Evolutionary conservation across 2,888 invertebrate species (phyloP).

Genomic region (Synergus gifuensis): DNA sequence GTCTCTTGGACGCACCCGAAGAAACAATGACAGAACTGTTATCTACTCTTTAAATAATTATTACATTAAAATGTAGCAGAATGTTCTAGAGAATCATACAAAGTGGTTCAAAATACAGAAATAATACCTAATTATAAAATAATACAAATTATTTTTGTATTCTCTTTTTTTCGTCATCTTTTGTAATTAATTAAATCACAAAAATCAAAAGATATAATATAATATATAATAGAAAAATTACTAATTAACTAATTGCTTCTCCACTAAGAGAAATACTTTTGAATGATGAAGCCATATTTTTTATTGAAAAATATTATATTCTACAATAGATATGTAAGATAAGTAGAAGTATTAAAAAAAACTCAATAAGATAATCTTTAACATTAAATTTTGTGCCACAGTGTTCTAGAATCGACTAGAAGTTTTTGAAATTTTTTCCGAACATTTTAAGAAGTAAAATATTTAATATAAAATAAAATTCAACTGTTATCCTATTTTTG

Average conservation of each 20-base stretch:
- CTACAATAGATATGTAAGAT: no score
- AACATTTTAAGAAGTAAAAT: no score
- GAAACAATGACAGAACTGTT: constrained; percentile 54
- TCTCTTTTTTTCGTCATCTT: neutral
- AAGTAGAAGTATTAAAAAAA: no score
- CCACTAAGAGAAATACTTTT: no score
- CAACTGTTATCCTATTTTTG: neutral
- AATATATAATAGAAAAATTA: no score
- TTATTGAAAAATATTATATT: no score
- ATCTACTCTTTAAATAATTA: constrained; percentile 4
- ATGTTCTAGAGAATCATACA: neutral
- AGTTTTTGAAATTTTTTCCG: neutral
- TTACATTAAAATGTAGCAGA: constrained; percentile 3
- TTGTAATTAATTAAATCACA: neutral
- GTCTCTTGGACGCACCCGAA: constrained; percentile 64
- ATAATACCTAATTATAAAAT: neutral
- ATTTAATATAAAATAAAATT: neutral
- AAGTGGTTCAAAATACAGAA: constrained; percentile 9
- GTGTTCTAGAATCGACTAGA: neutral
- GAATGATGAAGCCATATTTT: no score
- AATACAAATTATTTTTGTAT: no score
- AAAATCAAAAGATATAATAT: neutral
- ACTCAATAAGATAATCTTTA: no score
- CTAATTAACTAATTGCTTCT: no score
- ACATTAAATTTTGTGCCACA: no score